phyloP scores from a whole-genome alignment of 2,888 invertebrate genomes.

The Drosophila tripunctata region DNA sequence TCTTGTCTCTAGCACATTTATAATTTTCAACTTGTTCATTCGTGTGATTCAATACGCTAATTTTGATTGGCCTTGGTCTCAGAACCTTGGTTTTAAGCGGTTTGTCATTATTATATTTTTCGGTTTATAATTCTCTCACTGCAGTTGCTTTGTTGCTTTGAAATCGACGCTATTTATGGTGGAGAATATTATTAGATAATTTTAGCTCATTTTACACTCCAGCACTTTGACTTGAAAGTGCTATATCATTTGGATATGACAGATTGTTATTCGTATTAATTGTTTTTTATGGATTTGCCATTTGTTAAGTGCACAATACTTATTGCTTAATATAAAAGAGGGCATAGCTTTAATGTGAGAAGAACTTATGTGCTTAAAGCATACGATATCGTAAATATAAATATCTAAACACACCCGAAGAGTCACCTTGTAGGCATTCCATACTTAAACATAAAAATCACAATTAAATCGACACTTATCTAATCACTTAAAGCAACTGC shows the following conservation, averaged over 20 bases:
- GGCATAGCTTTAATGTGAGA: background rate
- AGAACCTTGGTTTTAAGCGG: constrained; percentile 14
- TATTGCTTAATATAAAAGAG: background rate
- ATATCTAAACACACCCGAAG: constrained; percentile 8
- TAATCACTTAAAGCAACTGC: background rate
- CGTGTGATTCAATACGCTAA: constrained; percentile 1
- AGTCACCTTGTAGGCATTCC: constrained; percentile 6
- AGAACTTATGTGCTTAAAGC: background rate
- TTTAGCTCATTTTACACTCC: background rate
- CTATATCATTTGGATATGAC: background rate
- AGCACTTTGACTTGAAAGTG: background rate
- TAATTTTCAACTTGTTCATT: background rate
- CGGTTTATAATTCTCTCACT: constrained; percentile 9
- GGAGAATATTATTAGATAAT: background rate
- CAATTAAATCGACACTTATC: constrained; percentile 7
- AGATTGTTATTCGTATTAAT: background rate
- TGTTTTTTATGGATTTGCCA: background rate
- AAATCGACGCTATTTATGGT: constrained; percentile 4
- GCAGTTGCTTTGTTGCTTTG: constrained; percentile 7
- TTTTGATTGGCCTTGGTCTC: constrained; percentile 7
- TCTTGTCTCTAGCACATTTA: background rate
- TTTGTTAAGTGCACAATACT: too few species aligned
- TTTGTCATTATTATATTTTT: constrained; percentile 11
- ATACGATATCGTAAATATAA: background rate
- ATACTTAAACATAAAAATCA: background rate